phyloP scores from a whole-genome alignment of 2,888 invertebrate species.

The Rhopalosiphum nymphaeae region DNA sequence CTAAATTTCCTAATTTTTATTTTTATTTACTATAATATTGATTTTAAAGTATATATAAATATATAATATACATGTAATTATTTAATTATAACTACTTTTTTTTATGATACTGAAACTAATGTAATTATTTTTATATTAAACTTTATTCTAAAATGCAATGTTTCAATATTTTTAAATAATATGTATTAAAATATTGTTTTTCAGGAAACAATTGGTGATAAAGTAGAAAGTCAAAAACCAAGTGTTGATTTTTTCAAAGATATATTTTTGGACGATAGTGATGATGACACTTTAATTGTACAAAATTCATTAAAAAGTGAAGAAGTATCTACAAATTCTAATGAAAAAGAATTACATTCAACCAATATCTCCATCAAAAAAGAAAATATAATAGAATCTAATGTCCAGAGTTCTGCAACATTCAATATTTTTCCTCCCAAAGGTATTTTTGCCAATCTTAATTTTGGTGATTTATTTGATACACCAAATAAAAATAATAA shows the following conservation, averaged over 20 bases:
- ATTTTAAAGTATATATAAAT: neutral
- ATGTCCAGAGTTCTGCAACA: slow-evolving; percentile 72
- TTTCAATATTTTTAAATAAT: neutral
- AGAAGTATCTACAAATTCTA: neutral
- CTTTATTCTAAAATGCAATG: neutral
- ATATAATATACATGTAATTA: neutral
- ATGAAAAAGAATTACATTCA: neutral
- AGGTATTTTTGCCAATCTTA: slow-evolving; percentile 79
- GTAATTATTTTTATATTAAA: neutral
- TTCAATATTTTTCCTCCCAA: slow-evolving; percentile 80
- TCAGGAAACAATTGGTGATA: neutral
- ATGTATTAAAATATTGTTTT: neutral
- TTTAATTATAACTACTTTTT: neutral
- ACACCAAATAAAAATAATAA: slow-evolving; percentile 30
- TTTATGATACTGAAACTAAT: neutral
- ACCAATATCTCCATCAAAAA: neutral
- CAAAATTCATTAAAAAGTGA: neutral
- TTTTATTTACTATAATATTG: neutral
- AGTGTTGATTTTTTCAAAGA: slow-evolving; percentile 77
- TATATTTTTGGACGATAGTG: slow-evolving; percentile 79
- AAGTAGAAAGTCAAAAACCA: slow-evolving; percentile 37
- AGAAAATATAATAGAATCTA: slow-evolving; percentile 19
- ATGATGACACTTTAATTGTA: slow-evolving; percentile 25
- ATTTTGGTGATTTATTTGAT: slow-evolving; percentile 74
- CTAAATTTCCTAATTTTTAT: neutral